Conservation (phyloP, 2,113 vertebrate genomes). For the Anhinga rufa region DNA sequence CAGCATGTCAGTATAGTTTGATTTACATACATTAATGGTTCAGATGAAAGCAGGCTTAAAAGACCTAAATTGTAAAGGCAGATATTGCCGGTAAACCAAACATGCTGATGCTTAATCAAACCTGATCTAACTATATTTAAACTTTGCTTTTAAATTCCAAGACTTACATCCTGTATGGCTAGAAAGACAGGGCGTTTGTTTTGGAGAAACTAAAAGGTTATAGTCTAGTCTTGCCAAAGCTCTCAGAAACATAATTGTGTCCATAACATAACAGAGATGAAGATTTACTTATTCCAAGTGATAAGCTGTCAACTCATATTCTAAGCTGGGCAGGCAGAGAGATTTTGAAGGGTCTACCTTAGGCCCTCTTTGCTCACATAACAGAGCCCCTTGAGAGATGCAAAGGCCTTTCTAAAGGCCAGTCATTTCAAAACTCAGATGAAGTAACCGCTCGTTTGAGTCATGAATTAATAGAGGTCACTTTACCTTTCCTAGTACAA, state of each 20-base stretch:
- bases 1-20: background rate
- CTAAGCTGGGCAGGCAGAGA: background rate
- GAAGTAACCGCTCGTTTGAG: background rate
- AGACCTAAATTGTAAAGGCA: background rate
- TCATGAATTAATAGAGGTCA: background rate
- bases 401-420: background rate
- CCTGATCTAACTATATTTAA: background rate
- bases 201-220: background rate
- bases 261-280: background rate
- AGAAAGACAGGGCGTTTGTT: background rate
- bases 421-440: background rate
- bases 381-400: background rate
- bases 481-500: background rate
- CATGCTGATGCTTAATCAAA: background rate
- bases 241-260: background rate
- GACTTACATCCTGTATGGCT: background rate
- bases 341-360: background rate
- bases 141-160: background rate
- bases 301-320: background rate
- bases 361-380: background rate
- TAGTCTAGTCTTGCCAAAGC: background rate
- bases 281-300: background rate
- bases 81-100: background rate
- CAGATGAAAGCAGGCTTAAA: background rate
- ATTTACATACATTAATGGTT: background rate